Evolutionary conservation across 2,888 invertebrate genomes (phyloP), one percentile per base, ranked within the genome.

Genomic region (Hetaerina titia): DNA sequence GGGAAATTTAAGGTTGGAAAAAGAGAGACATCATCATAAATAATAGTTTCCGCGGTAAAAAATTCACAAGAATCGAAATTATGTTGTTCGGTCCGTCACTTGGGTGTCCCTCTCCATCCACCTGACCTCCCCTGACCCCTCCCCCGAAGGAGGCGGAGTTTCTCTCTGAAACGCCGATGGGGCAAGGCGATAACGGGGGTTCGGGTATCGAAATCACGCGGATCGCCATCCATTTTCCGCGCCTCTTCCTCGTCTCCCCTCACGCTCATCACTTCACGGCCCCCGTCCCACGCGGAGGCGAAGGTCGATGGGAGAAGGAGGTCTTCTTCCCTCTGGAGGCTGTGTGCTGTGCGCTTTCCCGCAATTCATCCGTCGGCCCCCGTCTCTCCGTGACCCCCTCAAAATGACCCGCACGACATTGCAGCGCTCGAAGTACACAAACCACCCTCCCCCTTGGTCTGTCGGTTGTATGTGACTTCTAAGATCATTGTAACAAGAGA

Each of bases 31-130:
- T 63, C 9, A 60, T 56, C 19, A 88, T 56, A 56, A 45, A 88
- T 56, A 88, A 19, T 31, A 81, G 25, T 7, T 31, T 31, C 31
- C 9, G 81, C 31, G 81, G 31, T 13, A 81, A 81, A 64, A 64
- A 58, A 22, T n/a, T 64, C 45, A n/a, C 69, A 69, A 92, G 69
- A 92, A 74, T 5, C 64, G 74, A 74, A 81, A 64, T 17, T 69
- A 69, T 64, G 64, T 69, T 88, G 89, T 89, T 89, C 69, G 45
- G 92, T 92, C 69, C 74, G 92, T 69, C 58, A 58, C n/a, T 22
- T 13, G 22, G 69, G 69, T 63, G 25, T 22, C 89, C 57, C 22
- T 69, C 15, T 31, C 5, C n/a, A 2, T 25, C 81, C 19, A 9
- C 15, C 69, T 9, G n/a, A 69, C 22, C n/a, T 45, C 45, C 45